Conservation (phyloP, 2,797 vertebrate genomes). For the Danio jaintianensis region DNA sequence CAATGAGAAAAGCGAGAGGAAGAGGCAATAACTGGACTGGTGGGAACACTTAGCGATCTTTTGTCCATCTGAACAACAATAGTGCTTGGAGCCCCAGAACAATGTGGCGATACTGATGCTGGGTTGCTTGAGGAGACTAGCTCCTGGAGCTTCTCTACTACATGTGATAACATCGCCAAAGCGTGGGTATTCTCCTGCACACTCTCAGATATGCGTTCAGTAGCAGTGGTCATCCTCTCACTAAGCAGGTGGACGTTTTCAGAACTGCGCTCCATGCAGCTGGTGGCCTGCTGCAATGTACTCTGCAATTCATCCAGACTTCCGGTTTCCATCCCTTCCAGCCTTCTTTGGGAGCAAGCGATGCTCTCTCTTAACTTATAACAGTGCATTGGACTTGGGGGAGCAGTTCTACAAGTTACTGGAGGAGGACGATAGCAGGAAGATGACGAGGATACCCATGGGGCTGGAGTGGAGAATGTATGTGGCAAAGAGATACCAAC, state of each 20-base stretch:
- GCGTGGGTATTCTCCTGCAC: constrained; percentile 74
- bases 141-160: constrained; percentile 71
- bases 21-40: constrained; percentile 39
- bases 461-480: constrained; percentile 19
- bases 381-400: constrained; percentile 69
- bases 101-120: not conserved
- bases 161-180: constrained; percentile 68
- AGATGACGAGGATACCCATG: constrained; percentile 55
- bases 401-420: constrained; percentile 59
- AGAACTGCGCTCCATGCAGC: constrained; percentile 73
- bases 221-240: constrained; percentile 70
- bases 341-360: constrained; percentile 47
- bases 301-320: constrained; percentile 72
- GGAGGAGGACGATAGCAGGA: constrained; percentile 51
- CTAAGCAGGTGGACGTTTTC: constrained; percentile 71
- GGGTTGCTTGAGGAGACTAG: constrained; percentile 59
- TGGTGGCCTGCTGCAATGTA: constrained; percentile 68
- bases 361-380: constrained; percentile 35
- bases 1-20: constrained; percentile 52
- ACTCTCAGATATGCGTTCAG: constrained; percentile 70
- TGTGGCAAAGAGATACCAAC: not conserved
- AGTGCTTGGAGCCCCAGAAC: not conserved
- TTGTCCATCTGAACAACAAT: not conserved
- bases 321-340: constrained; percentile 66
- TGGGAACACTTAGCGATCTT: not conserved